These are phyloP conservation scores for Meteorus colon DNA, from an alignment of 2,888 invertebrate genomes.

Conservation along the genomic window DNA sequence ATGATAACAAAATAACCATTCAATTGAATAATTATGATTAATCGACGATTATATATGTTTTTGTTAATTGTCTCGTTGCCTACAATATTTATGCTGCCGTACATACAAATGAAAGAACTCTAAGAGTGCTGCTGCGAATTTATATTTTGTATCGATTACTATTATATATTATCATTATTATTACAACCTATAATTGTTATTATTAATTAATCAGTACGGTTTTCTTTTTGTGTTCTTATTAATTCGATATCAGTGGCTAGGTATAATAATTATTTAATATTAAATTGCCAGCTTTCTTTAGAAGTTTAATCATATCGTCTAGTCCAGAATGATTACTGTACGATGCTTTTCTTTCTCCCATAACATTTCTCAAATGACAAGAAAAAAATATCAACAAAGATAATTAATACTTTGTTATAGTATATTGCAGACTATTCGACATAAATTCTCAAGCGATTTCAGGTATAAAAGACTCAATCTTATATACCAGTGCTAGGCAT, in stretches of 20 bases:
- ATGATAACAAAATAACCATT: constrained; percentile 47
- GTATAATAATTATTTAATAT: constrained; percentile 33
- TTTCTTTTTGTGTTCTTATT: neutral
- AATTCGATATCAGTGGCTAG: neutral
- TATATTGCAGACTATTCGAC: neutral
- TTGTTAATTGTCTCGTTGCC: constrained; percentile 30
- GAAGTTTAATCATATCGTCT: constrained; percentile 39
- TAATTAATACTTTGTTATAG: neutral
- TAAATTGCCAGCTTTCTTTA: constrained; percentile 46
- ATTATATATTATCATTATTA: constrained; percentile 45
- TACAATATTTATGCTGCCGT: neutral
- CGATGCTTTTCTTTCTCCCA: constrained; percentile 12
- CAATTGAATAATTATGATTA: constrained; percentile 40
- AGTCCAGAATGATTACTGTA: constrained; percentile 38
- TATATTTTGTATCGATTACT: constrained; percentile 43
- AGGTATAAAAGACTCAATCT: neutral
- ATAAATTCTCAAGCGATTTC: neutral
- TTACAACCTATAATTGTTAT: constrained; percentile 42
- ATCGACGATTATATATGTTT: neutral
- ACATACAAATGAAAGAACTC: constrained; percentile 46
- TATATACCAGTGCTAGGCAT: neutral
- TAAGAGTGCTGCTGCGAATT: constrained; percentile 40
- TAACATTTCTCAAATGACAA: constrained; percentile 11
- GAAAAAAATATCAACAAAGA: neutral
- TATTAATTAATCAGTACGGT: neutral